Evolutionary conservation across 2,888 invertebrate species (phyloP), one percentile per base, ranked within the genome.

Genomic region (Priocnemis perturbator): DNA sequence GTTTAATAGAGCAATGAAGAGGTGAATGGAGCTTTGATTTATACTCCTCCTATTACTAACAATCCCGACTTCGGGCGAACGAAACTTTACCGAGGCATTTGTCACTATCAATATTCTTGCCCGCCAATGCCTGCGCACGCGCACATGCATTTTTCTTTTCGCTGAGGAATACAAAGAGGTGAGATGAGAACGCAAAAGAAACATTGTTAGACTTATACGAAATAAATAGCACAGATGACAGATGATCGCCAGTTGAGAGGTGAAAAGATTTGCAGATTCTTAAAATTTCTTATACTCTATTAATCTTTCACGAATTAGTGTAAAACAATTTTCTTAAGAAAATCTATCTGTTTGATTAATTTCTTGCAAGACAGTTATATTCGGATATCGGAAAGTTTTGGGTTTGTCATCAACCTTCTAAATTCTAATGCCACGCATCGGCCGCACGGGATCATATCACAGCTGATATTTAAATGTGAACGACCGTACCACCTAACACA

Each of bases 1-100:
- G 81, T 88, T 88, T 88, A 87, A 87, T 88, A 84, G 87, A 87
- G 87, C 87, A 88, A 88, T 88, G 88, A 88, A 88, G 88, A 87
- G 84, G 80, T 83, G 87, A 88, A 86, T 86, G 83, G 84, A 81
- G 82, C 86, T 83, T 84, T 88, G 88, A 88, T 88, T 88, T 88
- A 88, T 87, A 85, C 79, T 81, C 61, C 84, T 83, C 81, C 85
- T 83, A 86, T 87, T 88, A 87, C 88, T 85, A 88, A 87, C 85
- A 84, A 76, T 77, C 74, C 74, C 50, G 47, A 60, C 69, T 53
- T 62, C 52, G 50, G 59, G 55, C 66, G 68, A 53, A 44, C 52
- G 60, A 64, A 63, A 73, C 73, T 50, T 19, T 50, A 50, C 50
- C 19, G 37, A 11, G 17, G 50, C 50, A 19, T 50, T 50, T 17